phyloP scores from a whole-genome alignment of 2,797 vertebrate genomes.

The Gobionotothen gibberifrons region DNA sequence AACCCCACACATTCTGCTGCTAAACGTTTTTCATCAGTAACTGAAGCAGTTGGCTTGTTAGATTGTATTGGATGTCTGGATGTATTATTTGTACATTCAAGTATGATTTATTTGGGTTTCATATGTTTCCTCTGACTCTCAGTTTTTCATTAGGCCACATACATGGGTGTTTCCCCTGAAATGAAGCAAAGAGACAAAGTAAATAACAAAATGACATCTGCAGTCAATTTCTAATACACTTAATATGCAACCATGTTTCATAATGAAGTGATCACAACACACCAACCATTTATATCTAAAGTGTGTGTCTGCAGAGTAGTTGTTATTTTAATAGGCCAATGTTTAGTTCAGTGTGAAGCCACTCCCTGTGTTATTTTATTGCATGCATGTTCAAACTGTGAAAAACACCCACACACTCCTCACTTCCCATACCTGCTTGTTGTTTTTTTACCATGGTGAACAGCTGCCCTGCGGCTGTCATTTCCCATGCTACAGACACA shows the following conservation, averaged over 20 bases:
- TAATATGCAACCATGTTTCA: neutral
- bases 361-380: constrained; percentile 52
- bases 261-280: neutral
- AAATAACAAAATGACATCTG: neutral
- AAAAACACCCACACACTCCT: constrained; percentile 63
- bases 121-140: constrained; percentile 52
- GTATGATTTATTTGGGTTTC: constrained; percentile 61
- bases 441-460: constrained; percentile 38
- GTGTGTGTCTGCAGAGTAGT: neutral
- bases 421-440: constrained; percentile 42
- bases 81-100: constrained; percentile 38
- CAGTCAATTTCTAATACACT: neutral
- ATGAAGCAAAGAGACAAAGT: neutral
- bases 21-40: constrained; percentile 4
- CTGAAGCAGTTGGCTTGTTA: constrained; percentile 37
- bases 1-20: constrained; percentile 10
- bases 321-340: constrained; percentile 16
- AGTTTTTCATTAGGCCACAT: constrained; percentile 42
- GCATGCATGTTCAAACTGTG: constrained; percentile 61
- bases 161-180: constrained; percentile 46
- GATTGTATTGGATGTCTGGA: constrained; percentile 6
- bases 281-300: neutral
- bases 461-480: constrained; percentile 48
- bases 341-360: constrained; percentile 51
- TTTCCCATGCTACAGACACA: constrained; percentile 38